Percentiles rank a stretch among this genome's conserved stretches.
Conservation (phyloP, 2,797 vertebrate genomes). For the Enteromius viviparus region DNA sequence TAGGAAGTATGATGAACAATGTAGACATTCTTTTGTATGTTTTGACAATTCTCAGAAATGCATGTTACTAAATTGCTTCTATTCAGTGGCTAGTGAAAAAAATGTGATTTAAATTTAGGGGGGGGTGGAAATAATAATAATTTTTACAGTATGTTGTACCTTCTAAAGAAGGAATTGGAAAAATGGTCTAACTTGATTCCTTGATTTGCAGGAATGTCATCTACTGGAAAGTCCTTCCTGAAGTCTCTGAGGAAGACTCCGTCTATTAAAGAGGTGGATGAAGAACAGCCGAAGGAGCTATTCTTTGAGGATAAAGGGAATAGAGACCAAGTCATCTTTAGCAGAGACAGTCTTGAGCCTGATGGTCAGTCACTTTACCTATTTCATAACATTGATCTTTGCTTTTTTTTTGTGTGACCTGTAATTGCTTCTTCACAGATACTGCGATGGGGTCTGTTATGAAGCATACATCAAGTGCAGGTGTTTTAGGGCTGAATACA, state of each 20-base stretch:
- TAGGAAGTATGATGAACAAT: neutral
- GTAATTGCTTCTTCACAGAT: constrained; percentile 63
- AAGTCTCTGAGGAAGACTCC: constrained; percentile 78
- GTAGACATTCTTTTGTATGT: neutral
- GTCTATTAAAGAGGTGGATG: constrained; percentile 70
- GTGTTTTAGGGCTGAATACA: constrained; percentile 81
- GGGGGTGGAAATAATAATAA: neutral
- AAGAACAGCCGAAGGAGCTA: constrained; percentile 59
- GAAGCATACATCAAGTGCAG: constrained; percentile 51
- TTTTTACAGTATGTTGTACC: neutral
- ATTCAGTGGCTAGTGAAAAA: neutral
- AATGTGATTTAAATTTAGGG: neutral
- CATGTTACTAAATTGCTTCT: neutral
- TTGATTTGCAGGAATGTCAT: constrained; percentile 56
- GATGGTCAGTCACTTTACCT: constrained; percentile 75
- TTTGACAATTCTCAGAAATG: neutral
- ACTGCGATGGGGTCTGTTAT: constrained; percentile 71
- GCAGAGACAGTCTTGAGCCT: constrained; percentile 78
- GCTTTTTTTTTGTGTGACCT: neutral
- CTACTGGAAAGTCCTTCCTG: constrained; percentile 68
- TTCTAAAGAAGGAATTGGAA: neutral
- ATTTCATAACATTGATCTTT: neutral
- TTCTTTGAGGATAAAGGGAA: constrained; percentile 61
- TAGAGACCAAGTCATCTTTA: constrained; percentile 66
- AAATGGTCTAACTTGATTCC: neutral